Conservation (phyloP, 2,888 invertebrate genomes). For the Agonopterix subpropinquella region DNA sequence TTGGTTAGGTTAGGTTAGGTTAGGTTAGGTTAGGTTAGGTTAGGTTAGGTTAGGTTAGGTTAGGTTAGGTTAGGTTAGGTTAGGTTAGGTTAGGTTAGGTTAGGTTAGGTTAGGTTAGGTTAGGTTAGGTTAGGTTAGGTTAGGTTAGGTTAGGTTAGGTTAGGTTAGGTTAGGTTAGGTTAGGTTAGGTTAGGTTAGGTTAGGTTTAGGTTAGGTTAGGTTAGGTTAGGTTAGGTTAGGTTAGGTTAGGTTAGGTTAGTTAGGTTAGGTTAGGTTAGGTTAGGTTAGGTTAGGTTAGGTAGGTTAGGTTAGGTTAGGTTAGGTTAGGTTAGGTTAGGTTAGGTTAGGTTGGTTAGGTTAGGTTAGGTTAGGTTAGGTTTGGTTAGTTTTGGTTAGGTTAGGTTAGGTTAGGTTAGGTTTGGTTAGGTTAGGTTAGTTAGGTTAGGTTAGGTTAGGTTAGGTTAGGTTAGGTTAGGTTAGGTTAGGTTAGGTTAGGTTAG, state of each 20-base stretch:
- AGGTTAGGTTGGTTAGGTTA: conserved; percentile 6
- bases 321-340: conserved; percentile 8
- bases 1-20: neutral
- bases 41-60: conserved; percentile 2
- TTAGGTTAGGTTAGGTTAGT: conserved; percentile 8
- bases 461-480: conserved; percentile 7
- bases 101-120: conserved; percentile 2
- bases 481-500: conserved; percentile 3
- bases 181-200: conserved; percentile 8
- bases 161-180: conserved; percentile 6
- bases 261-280: conserved; percentile 8
- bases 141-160: conserved; percentile 7
- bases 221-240: conserved; percentile 7
- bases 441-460: conserved; percentile 5
- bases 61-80: conserved; percentile 3
- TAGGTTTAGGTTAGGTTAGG: conserved; percentile 8
- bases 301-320: conserved; percentile 8
- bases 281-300: conserved; percentile 5
- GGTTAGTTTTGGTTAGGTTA: conserved; percentile 7
- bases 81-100: neutral
- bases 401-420: conserved; percentile 7
- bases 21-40: conserved; percentile 2
- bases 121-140: conserved; percentile 9
- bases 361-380: conserved; percentile 6
- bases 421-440: conserved; percentile 8